These are phyloP conservation scores for Cryptophagus acutangulus DNA, from an alignment of 2,888 invertebrate genomes.

Conservation along the genomic window DNA sequence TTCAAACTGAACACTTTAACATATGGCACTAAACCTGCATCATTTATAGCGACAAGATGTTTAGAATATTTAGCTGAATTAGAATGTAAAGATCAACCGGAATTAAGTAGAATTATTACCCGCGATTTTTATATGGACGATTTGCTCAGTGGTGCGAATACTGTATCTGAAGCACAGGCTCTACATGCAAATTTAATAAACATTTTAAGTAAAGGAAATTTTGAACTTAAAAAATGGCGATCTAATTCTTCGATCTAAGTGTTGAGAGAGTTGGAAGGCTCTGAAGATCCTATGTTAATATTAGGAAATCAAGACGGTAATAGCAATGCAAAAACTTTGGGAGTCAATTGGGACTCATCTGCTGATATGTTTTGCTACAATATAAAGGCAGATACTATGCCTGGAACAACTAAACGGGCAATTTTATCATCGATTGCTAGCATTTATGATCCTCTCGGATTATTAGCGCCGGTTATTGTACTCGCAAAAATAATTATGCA, in stretches of 20 bases:
- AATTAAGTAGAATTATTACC: no score
- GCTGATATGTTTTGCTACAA: background rate
- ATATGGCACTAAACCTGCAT: conserved; percentile 14
- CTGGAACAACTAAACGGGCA: conserved; percentile 8
- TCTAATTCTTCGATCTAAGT: conserved; percentile 8
- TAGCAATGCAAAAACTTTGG: conserved; percentile 11
- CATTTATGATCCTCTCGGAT: conserved; percentile 18
- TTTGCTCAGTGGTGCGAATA: no score
- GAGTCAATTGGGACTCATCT: conserved; percentile 3
- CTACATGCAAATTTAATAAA: conserved; percentile 2
- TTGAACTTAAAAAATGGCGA: conserved; percentile 14
- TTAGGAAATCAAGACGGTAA: conserved; percentile 5
- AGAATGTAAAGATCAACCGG: background rate
- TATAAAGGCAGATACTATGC: background rate
- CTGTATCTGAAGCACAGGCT: conserved; percentile 10
- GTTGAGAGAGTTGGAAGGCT: background rate
- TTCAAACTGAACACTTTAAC: conserved; percentile 11
- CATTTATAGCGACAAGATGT: conserved; percentile 10
- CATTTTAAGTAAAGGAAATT: no score
- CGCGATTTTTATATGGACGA: conserved; percentile 17
- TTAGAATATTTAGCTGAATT: conserved; percentile 2
- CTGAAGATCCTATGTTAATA: background rate
- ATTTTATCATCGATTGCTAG: conserved; percentile 14
- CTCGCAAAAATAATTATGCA: conserved; percentile 18
- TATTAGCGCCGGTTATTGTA: conserved; percentile 15